Base-by-base conservation (phyloP, 2,797 vertebrate genomes). In the Amblyraja radiata region DNA sequence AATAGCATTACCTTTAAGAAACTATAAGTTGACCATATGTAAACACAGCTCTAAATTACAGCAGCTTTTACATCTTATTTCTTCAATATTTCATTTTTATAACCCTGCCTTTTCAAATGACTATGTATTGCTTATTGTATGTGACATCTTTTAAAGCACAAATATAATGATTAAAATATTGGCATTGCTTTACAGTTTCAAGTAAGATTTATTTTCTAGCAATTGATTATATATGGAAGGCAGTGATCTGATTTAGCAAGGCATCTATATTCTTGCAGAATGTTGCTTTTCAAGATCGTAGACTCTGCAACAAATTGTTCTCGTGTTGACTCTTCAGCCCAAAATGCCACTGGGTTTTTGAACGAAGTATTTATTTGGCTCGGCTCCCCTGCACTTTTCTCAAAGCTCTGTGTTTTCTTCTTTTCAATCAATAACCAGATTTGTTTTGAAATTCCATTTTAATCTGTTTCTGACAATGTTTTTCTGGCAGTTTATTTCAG, bases 1-100 rank as follows among this genome's bases (percentile, higher is more conserved):
- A 94, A 93, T 95, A 93, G 93, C 96, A 84, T 94, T 94, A 13
- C 84, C 90, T 92, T 88, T 92, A 76, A 92, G 71, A 76, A 92
- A 76, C 73, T 92, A 92, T 92, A 92, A n/a, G 90, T 92, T 92
- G 90, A 74, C 90, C 68, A 74, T 71, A 54, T 46, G 68, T 91
- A 74, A 91, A 91, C 90, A 91, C 23, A 54, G 39, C 39, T 92
- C 46, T 92, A 92, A 76, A 92, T 92, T 92, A 76, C 39, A 54
- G 23, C 71, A 76, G 73, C 90, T 74, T 92, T 92, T 88, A 68
- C 21, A 88, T 88, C 84, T 68, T 74, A 91, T 91, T 92, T 71
- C 36, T 92, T 76, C 90, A 76, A 36, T 92, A 46, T 92, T 92
- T 92, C 90, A 92, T 92, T 74, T 92, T 92, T 92, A 92, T 92